These are phyloP conservation scores for Hemibagrus wyckioides DNA, from an alignment of 2,113 vertebrate genomes.

Conservation along the genomic window DNA sequence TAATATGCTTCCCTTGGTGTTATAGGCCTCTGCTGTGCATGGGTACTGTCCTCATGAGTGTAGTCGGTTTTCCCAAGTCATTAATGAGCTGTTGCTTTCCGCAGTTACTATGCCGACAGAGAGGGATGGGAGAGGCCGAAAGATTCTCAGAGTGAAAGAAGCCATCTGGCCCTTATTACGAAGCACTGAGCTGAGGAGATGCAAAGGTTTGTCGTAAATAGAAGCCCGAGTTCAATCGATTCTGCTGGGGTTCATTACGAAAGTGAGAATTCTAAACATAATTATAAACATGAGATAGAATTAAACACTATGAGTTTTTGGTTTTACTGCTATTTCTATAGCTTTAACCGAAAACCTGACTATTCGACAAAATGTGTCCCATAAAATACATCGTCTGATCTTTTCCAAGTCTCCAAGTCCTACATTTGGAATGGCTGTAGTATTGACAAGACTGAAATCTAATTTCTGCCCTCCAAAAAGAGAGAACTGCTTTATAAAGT, in stretches of 20 bases:
- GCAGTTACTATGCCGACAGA: conserved; percentile 53
- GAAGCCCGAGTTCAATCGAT: neutral
- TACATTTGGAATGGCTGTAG: neutral
- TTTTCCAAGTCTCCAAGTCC: neutral
- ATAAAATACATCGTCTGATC: neutral
- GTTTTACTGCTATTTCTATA: neutral
- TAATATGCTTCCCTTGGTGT: conserved; percentile 25
- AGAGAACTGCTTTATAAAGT: too few species aligned
- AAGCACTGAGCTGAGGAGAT: conserved; percentile 36
- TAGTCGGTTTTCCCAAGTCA: conserved; percentile 40
- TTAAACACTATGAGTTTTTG: neutral
- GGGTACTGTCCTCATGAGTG: conserved; percentile 2
- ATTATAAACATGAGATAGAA: neutral
- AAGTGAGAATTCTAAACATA: neutral
- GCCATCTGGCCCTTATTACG: conserved; percentile 69
- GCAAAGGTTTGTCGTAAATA: conserved; percentile 40
- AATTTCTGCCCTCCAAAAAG: too few species aligned
- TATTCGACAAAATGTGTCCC: neutral
- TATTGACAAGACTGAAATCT: neutral
- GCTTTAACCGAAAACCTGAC: neutral
- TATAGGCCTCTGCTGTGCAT: neutral
- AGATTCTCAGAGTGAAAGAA: conserved; percentile 50
- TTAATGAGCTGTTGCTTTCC: conserved; percentile 47
- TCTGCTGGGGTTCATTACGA: conserved; percentile 1
- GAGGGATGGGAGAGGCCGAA: conserved; percentile 40